Percentiles rank a stretch among this genome's conserved stretches.
Evolutionary conservation across 2,888 invertebrate genomes (phyloP).

Genomic region (Eurytoma adleriae): DNA sequence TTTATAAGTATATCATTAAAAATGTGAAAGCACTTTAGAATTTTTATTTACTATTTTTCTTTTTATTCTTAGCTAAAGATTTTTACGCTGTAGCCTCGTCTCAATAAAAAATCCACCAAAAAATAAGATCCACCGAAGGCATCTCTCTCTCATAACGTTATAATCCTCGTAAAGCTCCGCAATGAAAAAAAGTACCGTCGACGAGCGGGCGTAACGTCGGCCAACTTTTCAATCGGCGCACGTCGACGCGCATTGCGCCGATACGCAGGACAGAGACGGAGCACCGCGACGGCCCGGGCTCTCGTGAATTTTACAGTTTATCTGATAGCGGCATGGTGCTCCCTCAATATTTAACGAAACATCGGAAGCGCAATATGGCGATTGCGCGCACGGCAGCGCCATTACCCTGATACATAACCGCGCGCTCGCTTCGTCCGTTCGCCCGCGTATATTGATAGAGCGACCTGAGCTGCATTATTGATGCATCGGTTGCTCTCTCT

Average conservation of each 20-base stretch:
- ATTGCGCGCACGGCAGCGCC: slow-evolving; percentile 48
- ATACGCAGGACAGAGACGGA: background rate
- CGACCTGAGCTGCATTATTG: slow-evolving; percentile 60
- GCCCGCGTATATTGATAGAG: slow-evolving; percentile 61
- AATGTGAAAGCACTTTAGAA: no score
- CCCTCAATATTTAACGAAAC: slow-evolving; percentile 74
- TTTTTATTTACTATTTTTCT: slow-evolving; percentile 12
- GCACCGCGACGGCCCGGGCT: background rate
- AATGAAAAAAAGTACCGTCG: slow-evolving; percentile 25
- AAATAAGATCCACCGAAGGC: background rate
- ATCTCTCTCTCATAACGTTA: slow-evolving; percentile 11
- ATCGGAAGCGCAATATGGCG: slow-evolving; percentile 71
- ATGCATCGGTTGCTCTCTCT: slow-evolving; percentile 43
- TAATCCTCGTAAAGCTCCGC: background rate
- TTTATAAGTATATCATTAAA: no score
- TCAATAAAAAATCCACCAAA: no score
- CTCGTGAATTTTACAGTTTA: slow-evolving; percentile 62
- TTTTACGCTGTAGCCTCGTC: no score
- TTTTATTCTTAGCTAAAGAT: background rate
- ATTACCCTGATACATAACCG: slow-evolving; percentile 70
- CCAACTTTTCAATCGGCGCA: slow-evolving; percentile 62
- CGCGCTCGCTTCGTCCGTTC: slow-evolving; percentile 51
- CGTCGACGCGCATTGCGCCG: slow-evolving; percentile 17
- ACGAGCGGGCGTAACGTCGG: slow-evolving; percentile 4
- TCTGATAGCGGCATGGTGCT: slow-evolving; percentile 69